phyloP scores from a whole-genome alignment of 1,140 invertebrate species.

The Augochlora pura region DNA sequence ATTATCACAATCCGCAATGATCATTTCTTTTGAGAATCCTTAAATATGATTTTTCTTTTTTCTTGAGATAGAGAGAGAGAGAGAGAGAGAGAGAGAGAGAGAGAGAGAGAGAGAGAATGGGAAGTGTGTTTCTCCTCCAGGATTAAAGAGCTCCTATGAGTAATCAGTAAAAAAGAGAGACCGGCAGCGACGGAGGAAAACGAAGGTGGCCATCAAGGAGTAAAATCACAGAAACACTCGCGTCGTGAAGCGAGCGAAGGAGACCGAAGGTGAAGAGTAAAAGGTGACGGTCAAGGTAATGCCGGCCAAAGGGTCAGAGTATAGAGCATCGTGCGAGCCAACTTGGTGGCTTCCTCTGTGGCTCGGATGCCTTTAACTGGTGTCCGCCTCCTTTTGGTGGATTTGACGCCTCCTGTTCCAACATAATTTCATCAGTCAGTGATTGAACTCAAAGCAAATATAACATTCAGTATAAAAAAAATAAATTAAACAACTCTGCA shows the following conservation, averaged over 20 bases:
- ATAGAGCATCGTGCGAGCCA: slow-evolving; percentile 87
- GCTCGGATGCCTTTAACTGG: slow-evolving; percentile 86
- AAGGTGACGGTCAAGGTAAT: slow-evolving; percentile 55
- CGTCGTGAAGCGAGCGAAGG: slow-evolving; percentile 31
- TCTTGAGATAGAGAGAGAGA: slow-evolving; percentile 4
- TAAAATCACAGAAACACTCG: slow-evolving; percentile 68
- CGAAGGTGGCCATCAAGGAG: slow-evolving; percentile 66
- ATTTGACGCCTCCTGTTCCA: slow-evolving; percentile 88
- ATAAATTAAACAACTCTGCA: neutral
- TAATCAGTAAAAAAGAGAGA: slow-evolving; percentile 48
- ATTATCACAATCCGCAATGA: slow-evolving; percentile 45
- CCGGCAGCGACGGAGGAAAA: slow-evolving; percentile 42
- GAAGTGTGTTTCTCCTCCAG: slow-evolving; percentile 35
- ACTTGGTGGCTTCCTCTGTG: slow-evolving; percentile 86
- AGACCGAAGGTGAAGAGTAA: slow-evolving; percentile 40
- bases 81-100: no score
- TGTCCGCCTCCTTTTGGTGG: slow-evolving; percentile 87
- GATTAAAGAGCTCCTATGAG: slow-evolving; percentile 29
- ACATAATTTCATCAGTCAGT: slow-evolving; percentile 42
- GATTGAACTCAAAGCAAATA: no score
- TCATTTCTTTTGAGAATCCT: slow-evolving; percentile 24
- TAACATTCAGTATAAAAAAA: neutral
- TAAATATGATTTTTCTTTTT: slow-evolving; percentile 16
- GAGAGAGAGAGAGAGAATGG: neutral
- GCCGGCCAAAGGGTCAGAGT: slow-evolving; percentile 84